Evolutionary conservation across 2,888 invertebrate genomes (phyloP).

Genomic region (Ophioninae sp.): DNA sequence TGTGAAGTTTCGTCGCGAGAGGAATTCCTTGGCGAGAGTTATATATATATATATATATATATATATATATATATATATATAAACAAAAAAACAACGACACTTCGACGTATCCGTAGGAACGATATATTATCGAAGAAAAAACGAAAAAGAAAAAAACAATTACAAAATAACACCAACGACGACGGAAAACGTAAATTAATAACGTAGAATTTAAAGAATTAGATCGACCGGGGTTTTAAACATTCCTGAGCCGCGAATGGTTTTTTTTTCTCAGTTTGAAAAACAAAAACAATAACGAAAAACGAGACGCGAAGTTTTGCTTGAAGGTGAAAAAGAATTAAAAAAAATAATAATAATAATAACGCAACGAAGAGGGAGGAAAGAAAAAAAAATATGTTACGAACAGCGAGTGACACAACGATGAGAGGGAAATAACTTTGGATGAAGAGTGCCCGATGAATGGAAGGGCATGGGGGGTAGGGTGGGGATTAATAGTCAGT

Average conservation of each 20-base stretch:
- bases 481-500: slow-evolving; percentile 36
- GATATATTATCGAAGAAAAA: not conserved
- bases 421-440: slow-evolving; percentile 6
- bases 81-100: too few relatives aligned
- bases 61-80: too few relatives aligned
- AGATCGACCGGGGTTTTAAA: slow-evolving; percentile 45
- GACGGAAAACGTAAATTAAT: slow-evolving; percentile 55
- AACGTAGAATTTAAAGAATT: slow-evolving; percentile 45
- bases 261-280: not conserved
- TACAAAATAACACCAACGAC: slow-evolving; percentile 48
- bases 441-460: slow-evolving; percentile 6
- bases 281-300: not conserved
- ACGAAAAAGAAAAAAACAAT: slow-evolving; percentile 9
- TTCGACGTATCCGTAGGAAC: too few relatives aligned
- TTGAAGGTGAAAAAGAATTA: not conserved
- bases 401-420: too few relatives aligned
- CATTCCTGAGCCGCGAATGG: slow-evolving; percentile 45
- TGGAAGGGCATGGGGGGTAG: slow-evolving; percentile 15
- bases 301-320: not conserved
- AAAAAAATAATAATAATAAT: not conserved
- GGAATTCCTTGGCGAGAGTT: not conserved
- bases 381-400: too few relatives aligned
- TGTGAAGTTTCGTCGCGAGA: not conserved
- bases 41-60: not conserved
- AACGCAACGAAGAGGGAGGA: not conserved